Base-by-base conservation (phyloP, 2,888 invertebrate species). In the Pseudanteris insignis region DNA sequence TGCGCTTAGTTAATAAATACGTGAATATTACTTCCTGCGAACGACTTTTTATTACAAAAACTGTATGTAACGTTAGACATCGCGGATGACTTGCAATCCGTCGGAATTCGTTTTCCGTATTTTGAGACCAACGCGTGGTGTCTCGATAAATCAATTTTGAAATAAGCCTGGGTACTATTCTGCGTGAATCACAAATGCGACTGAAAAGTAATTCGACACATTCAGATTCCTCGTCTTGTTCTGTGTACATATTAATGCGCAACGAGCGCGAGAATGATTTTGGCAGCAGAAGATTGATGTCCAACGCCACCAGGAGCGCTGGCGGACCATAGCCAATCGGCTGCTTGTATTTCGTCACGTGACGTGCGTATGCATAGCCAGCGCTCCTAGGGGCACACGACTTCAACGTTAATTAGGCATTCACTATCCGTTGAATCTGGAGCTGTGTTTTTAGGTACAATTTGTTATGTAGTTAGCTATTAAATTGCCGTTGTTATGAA, bases 1-100 rank as follows among this genome's bases (percentile, higher is more conserved):
- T n/a, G n/a, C n/a, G n/a, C n/a, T n/a, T 76, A 69, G 72, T 72
- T n/a, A 66, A 66, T 67, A 69, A 21, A 66, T 67, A 69, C 63
- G 69, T 68, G 65, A 68, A 70, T 67, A 67, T 71, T 67, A 69
- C 70, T 72, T 72, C 69, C 69, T 67, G 57, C 60, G 60, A 59
- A 37, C 47, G 38, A 61, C 44, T 55, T 61, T 50, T 51, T 51
- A 50, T 53, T 61, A 61, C 50, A 36, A 47, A 29, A 57, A 44
- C 40, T 50, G 46, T 50, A 54, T 50, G 51, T 54, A 44, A 51
- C 30, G 29, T 58, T 48, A 46, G 38, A 33, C 18, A 38, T 26
- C 34, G 36, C 41, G 44, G 50, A 50, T 32, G 44, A 34, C 32
- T 10, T 57, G 21, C 30, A 30, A 37, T 15, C 41, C 41, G 48